Percentiles rank a stretch among this genome's conserved stretches.
phyloP scores from a whole-genome alignment of 2,888 invertebrate genomes.

The Schizotus pectinicornis region DNA sequence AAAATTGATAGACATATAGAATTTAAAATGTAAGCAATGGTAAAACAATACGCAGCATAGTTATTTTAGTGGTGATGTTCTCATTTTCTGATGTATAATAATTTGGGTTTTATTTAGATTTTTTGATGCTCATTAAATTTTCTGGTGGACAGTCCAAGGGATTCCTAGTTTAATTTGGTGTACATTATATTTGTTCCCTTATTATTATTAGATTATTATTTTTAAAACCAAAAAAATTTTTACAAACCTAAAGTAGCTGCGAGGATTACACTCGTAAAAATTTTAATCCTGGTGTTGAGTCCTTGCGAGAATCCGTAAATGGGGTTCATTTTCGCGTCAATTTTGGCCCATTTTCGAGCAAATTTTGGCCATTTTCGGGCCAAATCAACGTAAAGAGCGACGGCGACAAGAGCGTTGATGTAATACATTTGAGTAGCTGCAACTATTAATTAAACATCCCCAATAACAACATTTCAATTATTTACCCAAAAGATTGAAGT shows the following conservation, averaged over 20 bases:
- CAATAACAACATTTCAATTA: neutral
- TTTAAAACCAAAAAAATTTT: neutral
- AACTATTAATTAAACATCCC: neutral
- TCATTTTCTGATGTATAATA: too few relatives aligned
- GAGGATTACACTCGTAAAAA: neutral
- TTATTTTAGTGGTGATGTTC: too few relatives aligned
- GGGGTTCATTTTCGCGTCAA: constrained; percentile 1
- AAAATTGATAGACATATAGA: too few relatives aligned
- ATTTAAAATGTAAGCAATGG: too few relatives aligned
- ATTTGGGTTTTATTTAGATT: too few relatives aligned
- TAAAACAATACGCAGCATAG: too few relatives aligned
- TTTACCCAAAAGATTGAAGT: constrained; percentile 3
- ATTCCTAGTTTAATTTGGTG: too few relatives aligned
- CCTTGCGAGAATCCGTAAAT: neutral
- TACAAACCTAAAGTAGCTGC: neutral
- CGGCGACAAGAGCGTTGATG: constrained; percentile 3
- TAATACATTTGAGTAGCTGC: neutral
- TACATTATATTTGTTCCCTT: too few relatives aligned
- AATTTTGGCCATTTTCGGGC: constrained; percentile 15
- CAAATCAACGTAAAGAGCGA: constrained; percentile 2
- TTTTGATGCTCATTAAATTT: too few relatives aligned
- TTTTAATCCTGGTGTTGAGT: neutral
- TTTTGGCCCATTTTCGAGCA: neutral
- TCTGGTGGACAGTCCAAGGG: too few relatives aligned
- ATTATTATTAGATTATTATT: too few relatives aligned